Evolutionary conservation across 2,797 vertebrate species (phyloP), one percentile per base, ranked within the genome.

Genomic region (Amblyopsis hoosieri): DNA sequence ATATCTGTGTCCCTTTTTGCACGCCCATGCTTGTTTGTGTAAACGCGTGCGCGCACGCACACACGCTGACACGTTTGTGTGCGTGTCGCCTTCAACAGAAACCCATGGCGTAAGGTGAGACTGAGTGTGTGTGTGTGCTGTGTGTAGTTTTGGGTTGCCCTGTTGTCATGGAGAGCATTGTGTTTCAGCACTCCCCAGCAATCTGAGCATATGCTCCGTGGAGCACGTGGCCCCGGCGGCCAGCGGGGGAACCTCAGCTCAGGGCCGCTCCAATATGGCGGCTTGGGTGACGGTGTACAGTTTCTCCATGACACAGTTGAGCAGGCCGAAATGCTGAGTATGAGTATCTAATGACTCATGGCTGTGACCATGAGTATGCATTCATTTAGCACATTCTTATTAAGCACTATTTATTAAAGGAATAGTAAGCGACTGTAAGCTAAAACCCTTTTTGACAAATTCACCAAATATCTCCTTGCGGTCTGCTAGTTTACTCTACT

Each of bases 111-210:
- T 67, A 84, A 86, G 74, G 11, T 33, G 72, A 88, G 68, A 67
- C 72, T 4, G 57, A 62, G 33, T 71, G 69, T 72, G 55, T 80
- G 60, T 69, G 64, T 57, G 63, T 71, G 59, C 46, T 76, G 70
- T 85, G 75, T 74, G 72, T 69, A 58, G 87, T 79, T 66, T 87
- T 17, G 12, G 66, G 76, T 91, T 86, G 60, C 85, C 19, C 10
- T 13, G 54, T 69, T 82, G 85, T 83, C 81, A 81, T 71, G 64
- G 55, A 76, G 74, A 72, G 81, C n/a, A 1, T 89, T 37, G 5
- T 11, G 75, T 92, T 91, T 80, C 84, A 64, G 51, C 83, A 74
- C 71, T 62, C 60, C 62, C 11, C 66, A 54, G 60, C 75, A 85
- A 86, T 82, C 60, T 0, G 74, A 85, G 74, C 71, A 66, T 57